Evolutionary conservation across 2,888 invertebrate genomes (phyloP).

Genomic region (Archips xylosteana): DNA sequence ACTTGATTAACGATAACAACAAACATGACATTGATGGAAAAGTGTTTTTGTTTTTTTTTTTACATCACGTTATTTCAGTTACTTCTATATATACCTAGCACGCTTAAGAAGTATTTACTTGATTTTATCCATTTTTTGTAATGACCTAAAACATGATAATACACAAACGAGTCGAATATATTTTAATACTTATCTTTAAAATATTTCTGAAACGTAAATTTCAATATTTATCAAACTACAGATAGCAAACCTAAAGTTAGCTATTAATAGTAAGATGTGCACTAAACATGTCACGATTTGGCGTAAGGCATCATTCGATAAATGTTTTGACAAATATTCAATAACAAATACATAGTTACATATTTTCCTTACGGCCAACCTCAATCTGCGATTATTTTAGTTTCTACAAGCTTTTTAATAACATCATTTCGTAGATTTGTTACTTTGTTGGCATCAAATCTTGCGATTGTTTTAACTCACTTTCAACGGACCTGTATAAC

Average conservation of each 20-base stretch:
- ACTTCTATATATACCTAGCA: not conserved
- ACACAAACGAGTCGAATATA: not conserved
- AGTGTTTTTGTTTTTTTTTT: not conserved
- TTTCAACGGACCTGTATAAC: no score
- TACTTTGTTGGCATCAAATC: no score
- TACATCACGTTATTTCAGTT: not conserved
- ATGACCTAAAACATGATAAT: not conserved
- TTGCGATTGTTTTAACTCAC: no score
- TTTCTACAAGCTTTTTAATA: no score
- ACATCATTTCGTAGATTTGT: no score
- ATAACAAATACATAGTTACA: not conserved
- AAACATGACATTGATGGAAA: constrained; percentile 19
- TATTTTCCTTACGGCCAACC: not conserved
- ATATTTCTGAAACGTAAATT: not conserved
- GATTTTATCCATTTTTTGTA: no score
- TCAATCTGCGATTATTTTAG: not conserved
- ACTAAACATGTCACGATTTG: not conserved
- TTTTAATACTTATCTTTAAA: not conserved
- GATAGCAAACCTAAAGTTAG: not conserved
- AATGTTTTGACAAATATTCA: not conserved
- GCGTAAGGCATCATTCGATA: not conserved
- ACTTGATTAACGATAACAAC: constrained; percentile 11
- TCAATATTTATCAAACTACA: not conserved
- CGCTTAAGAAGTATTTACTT: no score
- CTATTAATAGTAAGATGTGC: not conserved